Conservation (phyloP, 2,113 vertebrate genomes). For the Vulpes vulpes region DNA sequence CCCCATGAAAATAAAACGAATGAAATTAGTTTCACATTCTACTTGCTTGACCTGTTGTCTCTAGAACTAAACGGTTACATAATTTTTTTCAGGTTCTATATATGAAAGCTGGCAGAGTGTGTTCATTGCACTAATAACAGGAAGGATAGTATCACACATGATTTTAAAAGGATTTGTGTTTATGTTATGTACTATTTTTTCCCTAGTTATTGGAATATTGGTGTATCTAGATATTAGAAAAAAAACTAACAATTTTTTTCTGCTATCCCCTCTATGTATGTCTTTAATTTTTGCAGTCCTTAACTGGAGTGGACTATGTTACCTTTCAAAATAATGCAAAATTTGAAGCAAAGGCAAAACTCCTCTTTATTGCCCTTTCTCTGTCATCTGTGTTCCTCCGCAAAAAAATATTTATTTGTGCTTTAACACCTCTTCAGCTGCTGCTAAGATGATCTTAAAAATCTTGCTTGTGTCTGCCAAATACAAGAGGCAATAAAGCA, state of each 20-base stretch:
- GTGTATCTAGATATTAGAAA: not conserved
- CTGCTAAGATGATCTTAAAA: conserved; percentile 1
- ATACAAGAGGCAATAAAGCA: not conserved
- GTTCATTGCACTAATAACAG: not conserved
- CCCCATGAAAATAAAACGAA: not conserved
- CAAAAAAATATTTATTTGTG: not conserved
- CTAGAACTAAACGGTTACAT: not conserved
- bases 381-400: not conserved
- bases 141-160: not conserved
- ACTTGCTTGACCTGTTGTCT: not conserved
- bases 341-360: not conserved
- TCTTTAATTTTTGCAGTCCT: not conserved
- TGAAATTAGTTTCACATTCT: conserved; percentile 41
- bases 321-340: not conserved
- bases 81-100: not conserved
- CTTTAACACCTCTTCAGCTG: not conserved
- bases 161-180: not conserved
- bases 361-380: not conserved
- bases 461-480: not conserved
- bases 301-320: not conserved
- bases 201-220: not conserved
- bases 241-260: not conserved
- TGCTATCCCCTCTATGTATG: not conserved
- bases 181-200: not conserved
- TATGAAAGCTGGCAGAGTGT: not conserved